Base-by-base conservation (phyloP, 2,113 vertebrate species). In the Catharus minimus region DNA sequence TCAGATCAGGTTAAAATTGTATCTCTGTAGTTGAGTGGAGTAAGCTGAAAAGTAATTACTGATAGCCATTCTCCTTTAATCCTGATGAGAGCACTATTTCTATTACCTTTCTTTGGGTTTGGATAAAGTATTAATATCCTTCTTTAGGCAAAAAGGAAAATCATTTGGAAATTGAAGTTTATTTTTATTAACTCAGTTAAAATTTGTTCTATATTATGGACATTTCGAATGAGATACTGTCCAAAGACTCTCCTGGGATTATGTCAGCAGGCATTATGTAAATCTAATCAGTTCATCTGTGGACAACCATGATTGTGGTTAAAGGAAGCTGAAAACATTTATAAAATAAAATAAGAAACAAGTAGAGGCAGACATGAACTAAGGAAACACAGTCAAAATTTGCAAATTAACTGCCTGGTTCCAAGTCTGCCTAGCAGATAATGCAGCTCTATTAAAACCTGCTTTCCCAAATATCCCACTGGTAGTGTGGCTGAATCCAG, bases 41-140 rank as follows among this genome's bases (percentile, higher is more conserved):
- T 79, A 88, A 89, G 11, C 38, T 46, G 36, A 60, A 53, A 92
- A 93, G 50, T 76, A 93, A 85, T 87, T 85, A 87, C 68, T 49
- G 66, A 75, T 18, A 79, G 66, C 12, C 62, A 62, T 72, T 87
- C 49, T n/a, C 57, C 57, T 78, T 72, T 93, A 95, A 94, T 94
- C 75, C 55, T 82, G 76, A 56, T 32, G 46, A 91, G 20, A 52
- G 38, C 33, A 65, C 38, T 44, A 24, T 39, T 78, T 67, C 82
- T 53, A 68, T 27, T 91, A 72, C 32, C 28, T 53, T 76, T 71
- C 53, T 33, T 53, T 75, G 20, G 7, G 4, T 53, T 82, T 27
- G 0, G 12, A 73, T 23, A 18, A 90, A 90, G 21, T 30, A n/a
- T n/a, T 64, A 73, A 58, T 58, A 86, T 7, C 27, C 14, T 73